Conservation (phyloP, 2,797 vertebrate genomes). For the Lithobates sylvaticus region DNA sequence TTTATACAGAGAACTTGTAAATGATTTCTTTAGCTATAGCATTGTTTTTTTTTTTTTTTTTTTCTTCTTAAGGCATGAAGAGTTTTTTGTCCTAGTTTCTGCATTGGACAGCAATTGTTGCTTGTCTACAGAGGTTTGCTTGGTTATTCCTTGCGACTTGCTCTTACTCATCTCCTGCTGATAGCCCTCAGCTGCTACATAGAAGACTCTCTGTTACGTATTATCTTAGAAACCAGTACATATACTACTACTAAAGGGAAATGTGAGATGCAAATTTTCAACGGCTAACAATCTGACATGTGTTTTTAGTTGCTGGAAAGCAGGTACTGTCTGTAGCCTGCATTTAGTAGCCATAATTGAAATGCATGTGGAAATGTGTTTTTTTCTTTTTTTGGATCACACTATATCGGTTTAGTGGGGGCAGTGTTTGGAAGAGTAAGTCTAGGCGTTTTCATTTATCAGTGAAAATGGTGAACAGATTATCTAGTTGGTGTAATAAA, state of each 20-base stretch:
- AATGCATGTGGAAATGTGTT: neutral
- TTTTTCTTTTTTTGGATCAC: too few species aligned
- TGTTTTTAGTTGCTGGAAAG: neutral
- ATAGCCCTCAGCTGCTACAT: slow-evolving; percentile 27
- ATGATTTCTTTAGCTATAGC: neutral
- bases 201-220: slow-evolving; percentile 46
- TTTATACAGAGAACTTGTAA: neutral
- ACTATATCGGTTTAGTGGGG: too few species aligned
- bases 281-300: neutral
- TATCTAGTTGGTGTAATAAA: too few species aligned
- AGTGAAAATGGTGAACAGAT: too few species aligned
- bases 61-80: too few species aligned
- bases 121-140: slow-evolving; percentile 17
- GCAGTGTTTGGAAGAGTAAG: too few species aligned
- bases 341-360: neutral
- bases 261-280: neutral
- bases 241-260: slow-evolving; percentile 16
- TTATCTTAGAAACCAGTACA: slow-evolving; percentile 45
- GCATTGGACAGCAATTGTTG: neutral
- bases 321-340: neutral
- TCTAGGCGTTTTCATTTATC: too few species aligned
- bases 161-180: slow-evolving; percentile 54
- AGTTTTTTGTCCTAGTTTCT: neutral
- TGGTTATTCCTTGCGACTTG: slow-evolving; percentile 33
- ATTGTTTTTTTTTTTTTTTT: neutral